Evolutionary conservation across 2,888 invertebrate genomes (phyloP).

Genomic region (Rutpela maculata): DNA sequence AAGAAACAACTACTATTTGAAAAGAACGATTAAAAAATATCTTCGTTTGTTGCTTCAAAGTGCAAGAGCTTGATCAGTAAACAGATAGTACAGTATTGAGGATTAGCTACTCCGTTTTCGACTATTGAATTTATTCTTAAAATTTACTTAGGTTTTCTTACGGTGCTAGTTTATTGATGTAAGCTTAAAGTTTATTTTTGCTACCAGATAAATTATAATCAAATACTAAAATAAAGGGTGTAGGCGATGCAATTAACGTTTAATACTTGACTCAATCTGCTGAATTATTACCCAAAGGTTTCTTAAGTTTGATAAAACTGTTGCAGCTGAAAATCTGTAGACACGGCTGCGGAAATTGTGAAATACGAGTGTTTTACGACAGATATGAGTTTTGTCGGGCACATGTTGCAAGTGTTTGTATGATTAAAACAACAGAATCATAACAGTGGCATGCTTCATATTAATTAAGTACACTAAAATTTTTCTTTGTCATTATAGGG

Average conservation of each 20-base stretch:
- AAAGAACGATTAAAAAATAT: too few species aligned
- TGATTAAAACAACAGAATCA: background rate
- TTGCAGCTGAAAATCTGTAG: background rate
- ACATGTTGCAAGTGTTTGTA: constrained; percentile 20
- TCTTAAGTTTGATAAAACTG: too few species aligned
- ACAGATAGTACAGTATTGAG: too few species aligned
- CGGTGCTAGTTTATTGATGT: background rate
- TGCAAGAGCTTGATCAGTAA: too few species aligned
- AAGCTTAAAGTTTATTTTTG: background rate
- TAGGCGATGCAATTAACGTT: background rate
- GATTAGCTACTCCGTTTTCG: too few species aligned
- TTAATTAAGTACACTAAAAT: too few species aligned
- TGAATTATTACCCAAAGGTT: too few species aligned
- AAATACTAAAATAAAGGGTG: background rate
- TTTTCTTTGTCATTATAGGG: too few species aligned
- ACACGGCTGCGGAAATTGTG: constrained; percentile 16
- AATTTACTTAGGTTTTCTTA: background rate
- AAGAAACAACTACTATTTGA: too few species aligned
- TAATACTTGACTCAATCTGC: background rate
- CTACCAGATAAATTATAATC: background rate
- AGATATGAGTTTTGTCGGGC: background rate
- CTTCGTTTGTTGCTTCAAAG: too few species aligned
- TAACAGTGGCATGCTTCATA: background rate
- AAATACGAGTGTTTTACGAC: background rate
- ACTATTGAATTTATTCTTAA: background rate